Evolutionary conservation across 1,140 invertebrate genomes (phyloP).

Genomic region (Sitodiplosis mosellana): DNA sequence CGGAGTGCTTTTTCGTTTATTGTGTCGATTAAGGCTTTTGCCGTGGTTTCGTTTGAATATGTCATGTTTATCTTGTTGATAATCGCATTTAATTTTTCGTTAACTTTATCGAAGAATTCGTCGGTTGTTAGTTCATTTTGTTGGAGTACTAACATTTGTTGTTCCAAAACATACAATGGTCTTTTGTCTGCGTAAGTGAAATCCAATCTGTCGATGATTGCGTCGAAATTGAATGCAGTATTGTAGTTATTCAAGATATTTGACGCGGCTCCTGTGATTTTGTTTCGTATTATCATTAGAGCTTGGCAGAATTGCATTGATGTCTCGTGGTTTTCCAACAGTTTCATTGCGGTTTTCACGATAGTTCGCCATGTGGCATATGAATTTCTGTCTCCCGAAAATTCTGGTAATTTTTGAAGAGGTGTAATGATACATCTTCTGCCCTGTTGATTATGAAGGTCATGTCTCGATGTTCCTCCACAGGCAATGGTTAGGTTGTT

Average conservation of each 20-base stretch:
- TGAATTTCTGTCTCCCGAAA: conserved; percentile 4
- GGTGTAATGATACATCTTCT: neutral
- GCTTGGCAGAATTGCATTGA: conserved; percentile 6
- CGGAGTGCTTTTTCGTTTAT: neutral
- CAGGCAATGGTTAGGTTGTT: no score
- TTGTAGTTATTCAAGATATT: conserved; percentile 6
- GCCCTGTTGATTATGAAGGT: no score
- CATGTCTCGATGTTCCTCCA: no score
- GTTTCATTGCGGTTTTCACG: conserved; percentile 2
- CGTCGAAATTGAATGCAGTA: conserved; percentile 9
- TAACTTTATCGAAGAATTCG: neutral
- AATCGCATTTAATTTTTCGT: neutral
- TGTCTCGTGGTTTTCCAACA: conserved; percentile 1
- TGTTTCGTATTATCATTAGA: conserved; percentile 10
- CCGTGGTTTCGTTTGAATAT: neutral
- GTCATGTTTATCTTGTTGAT: conserved; percentile 1
- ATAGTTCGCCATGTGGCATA: conserved; percentile 9
- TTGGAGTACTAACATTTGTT: conserved; percentile 5
- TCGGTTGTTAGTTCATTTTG: conserved; percentile 2
- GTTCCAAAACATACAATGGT: conserved; percentile 7
- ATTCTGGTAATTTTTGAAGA: conserved; percentile 7
- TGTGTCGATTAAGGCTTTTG: neutral
- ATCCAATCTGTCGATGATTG: conserved; percentile 7
- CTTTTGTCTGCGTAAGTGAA: conserved; percentile 9
- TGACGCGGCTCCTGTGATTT: conserved; percentile 9